Percentiles rank a stretch among this genome's conserved stretches.
Evolutionary conservation across 2,113 vertebrate species (phyloP).

Genomic region (Platycercus adscitus): DNA sequence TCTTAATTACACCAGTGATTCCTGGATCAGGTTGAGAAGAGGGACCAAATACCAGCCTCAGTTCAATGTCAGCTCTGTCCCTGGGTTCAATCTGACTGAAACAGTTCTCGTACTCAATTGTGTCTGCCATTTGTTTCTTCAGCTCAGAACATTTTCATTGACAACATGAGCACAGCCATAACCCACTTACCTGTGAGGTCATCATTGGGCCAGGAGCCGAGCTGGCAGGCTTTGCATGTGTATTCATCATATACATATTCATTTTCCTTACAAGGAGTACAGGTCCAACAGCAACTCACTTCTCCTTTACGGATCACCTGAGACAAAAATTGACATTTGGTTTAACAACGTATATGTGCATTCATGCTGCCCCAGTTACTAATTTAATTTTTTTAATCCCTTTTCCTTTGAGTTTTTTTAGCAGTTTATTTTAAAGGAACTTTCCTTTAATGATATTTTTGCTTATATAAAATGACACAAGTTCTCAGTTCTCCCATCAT

Average conservation of each 20-base stretch:
- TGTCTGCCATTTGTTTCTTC: not conserved
- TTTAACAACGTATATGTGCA: not conserved
- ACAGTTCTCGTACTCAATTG: not conserved
- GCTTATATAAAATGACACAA: not conserved
- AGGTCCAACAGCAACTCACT: constrained; percentile 98
- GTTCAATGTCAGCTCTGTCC: not conserved
- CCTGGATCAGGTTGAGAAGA: not conserved
- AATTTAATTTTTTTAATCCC: not conserved
- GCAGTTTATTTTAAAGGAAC: not conserved
- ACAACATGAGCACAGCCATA: not conserved
- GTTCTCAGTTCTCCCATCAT: not conserved
- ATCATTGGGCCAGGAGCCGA: constrained; percentile 92
- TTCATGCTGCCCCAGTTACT: not conserved
- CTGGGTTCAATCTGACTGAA: fast-evolving
- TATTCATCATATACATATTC: constrained; percentile 96
- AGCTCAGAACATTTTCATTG: not conserved
- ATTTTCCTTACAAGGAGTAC: constrained; percentile 96
- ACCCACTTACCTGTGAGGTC: constrained; percentile 88
- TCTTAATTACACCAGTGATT: not conserved
- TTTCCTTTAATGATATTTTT: not conserved
- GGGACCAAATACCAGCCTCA: not conserved
- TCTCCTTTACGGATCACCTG: constrained; percentile 99
- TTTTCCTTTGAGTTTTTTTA: not conserved
- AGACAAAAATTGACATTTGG: not conserved
- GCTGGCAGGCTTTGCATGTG: constrained; percentile 92